Conservation (phyloP, 2,113 vertebrate species). For the Saccopteryx bilineata region DNA sequence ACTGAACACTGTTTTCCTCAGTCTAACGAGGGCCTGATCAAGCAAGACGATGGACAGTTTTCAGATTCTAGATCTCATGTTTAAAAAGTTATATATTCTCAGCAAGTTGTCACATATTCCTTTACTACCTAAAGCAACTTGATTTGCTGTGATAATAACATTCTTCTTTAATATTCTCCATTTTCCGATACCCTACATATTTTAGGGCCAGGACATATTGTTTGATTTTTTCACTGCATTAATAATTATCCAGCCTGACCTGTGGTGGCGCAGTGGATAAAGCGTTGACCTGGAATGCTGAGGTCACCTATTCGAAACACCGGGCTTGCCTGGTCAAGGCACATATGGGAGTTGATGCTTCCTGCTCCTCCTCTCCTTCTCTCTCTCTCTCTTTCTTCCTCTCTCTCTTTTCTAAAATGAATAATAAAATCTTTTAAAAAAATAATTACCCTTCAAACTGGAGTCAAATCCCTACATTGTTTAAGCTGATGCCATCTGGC, state of each 20-base stretch:
- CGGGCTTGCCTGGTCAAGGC: no score
- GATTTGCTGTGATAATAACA: not conserved
- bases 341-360: no score
- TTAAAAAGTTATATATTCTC: not conserved
- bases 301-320: no score
- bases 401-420: no score
- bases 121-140: not conserved
- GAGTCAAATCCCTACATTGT: not conserved
- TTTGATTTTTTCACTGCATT: not conserved
- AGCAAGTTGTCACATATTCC: not conserved
- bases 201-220: not conserved
- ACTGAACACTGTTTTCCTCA: slow-evolving; percentile 59
- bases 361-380: no score
- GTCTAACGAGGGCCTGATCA: slow-evolving; percentile 71
- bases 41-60: slow-evolving; percentile 23
- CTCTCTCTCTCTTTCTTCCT: no score
- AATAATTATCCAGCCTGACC: not conserved
- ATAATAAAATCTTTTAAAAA: no score
- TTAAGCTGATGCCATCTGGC: not conserved
- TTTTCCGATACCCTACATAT: not conserved
- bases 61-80: not conserved
- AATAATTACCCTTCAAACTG: not conserved
- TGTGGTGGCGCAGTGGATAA: no score
- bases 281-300: no score
- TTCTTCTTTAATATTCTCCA: not conserved